Conservation (phyloP, 2,113 vertebrate genomes). For the Rhinolophus sinicus region DNA sequence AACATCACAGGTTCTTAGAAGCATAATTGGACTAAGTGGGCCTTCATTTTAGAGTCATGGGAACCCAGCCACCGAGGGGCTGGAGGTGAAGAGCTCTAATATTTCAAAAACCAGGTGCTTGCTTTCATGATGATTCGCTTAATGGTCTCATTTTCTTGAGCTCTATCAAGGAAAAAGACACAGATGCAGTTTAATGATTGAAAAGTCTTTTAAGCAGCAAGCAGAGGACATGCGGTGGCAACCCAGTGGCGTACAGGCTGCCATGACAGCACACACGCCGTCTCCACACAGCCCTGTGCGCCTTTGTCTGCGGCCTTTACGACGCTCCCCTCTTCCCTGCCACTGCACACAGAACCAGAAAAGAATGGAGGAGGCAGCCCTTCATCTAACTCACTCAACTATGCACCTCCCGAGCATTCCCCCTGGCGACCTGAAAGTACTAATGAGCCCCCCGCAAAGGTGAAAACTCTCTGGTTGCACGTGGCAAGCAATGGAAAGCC, state of each 20-base stretch:
- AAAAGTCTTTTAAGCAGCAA: background rate
- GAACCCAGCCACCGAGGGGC: background rate
- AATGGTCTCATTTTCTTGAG: slow-evolving; percentile 33
- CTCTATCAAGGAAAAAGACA: background rate
- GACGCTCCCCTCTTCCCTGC: background rate
- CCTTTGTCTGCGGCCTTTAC: fast-evolving
- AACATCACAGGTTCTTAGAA: slow-evolving; percentile 20
- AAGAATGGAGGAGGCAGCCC: no score
- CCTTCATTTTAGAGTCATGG: slow-evolving; percentile 49
- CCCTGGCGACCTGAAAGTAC: background rate
- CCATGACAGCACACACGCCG: fast-evolving
- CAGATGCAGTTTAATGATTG: background rate
- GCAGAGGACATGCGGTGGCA: background rate
- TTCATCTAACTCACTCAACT: no score
- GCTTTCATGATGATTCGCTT: slow-evolving; percentile 27
- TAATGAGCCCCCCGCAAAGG: background rate
- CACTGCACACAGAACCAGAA: background rate
- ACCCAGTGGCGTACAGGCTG: fast-evolving
- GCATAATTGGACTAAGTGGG: slow-evolving; percentile 13
- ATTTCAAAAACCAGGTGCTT: slow-evolving; percentile 44
- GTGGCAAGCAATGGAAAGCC: background rate
- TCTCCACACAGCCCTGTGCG: fast-evolving
- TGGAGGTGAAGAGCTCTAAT: background rate
- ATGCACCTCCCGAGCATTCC: background rate
- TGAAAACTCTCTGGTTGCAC: background rate